Conservation (phyloP, 1,140 invertebrate genomes). For the Cecropterus lyciades region DNA sequence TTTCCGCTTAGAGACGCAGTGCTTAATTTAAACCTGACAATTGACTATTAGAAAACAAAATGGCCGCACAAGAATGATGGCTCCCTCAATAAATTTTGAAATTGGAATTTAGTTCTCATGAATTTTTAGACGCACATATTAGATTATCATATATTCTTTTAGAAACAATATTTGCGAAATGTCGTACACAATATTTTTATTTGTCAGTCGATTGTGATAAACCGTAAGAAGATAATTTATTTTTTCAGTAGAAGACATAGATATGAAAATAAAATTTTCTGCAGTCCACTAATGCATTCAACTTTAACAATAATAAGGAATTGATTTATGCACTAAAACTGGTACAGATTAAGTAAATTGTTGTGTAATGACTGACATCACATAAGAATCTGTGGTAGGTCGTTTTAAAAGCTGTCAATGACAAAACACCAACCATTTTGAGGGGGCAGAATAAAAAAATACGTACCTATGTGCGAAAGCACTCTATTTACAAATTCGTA, state of each 20-base stretch:
- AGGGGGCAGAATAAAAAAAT: conserved; percentile 8
- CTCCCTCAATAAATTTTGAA: conserved; percentile 11
- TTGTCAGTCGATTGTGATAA: conserved; percentile 9
- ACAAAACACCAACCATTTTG: background rate
- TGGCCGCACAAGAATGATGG: conserved; percentile 4
- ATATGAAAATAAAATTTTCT: conserved; percentile 12
- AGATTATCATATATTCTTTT: background rate
- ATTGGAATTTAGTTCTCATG: background rate
- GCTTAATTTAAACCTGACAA: no score
- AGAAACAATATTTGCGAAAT: background rate
- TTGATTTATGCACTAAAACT: conserved; percentile 4
- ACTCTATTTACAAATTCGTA: conserved; percentile 33
- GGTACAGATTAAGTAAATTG: conserved; percentile 3
- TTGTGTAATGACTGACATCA: conserved; percentile 8
- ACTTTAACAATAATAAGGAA: conserved; percentile 29
- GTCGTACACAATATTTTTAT: conserved; percentile 13
- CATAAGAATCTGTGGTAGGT: background rate
- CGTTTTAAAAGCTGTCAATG: background rate
- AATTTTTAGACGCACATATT: background rate
- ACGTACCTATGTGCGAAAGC: background rate
- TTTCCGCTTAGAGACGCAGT: no score
- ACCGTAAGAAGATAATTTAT: conserved; percentile 2
- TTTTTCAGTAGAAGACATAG: conserved; percentile 6
- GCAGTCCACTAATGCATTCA: background rate
- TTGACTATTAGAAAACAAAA: background rate